These are phyloP conservation scores for Apis dorsata DNA, from an alignment of 1,140 invertebrate genomes.

Conservation along the genomic window DNA sequence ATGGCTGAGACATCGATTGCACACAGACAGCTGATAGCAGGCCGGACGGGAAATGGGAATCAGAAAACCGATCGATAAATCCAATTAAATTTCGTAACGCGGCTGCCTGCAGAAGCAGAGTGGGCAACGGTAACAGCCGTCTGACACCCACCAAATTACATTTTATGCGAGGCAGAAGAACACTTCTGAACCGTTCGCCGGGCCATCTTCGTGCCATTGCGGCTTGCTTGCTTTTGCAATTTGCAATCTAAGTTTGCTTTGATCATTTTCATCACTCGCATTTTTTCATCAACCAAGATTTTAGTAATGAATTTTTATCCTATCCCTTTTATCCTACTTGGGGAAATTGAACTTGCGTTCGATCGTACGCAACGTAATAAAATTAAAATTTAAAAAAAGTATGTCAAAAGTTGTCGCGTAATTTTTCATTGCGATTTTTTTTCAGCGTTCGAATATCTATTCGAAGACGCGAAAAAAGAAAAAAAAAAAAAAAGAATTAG, in stretches of 20 bases:
- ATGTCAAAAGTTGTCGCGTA: too few relatives aligned
- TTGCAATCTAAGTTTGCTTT: constrained; percentile 11
- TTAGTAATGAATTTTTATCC: too few relatives aligned
- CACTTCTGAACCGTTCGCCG: constrained; percentile 38
- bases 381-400: too few relatives aligned
- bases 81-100: constrained; percentile 77
- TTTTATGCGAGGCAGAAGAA: constrained; percentile 62
- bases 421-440: too few relatives aligned
- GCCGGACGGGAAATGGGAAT: constrained; percentile 71
- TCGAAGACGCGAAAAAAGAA: too few relatives aligned
- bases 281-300: not conserved
- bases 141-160: constrained; percentile 69
- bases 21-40: constrained; percentile 18
- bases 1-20: constrained; percentile 50
- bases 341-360: too few relatives aligned
- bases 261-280: not conserved
- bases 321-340: too few relatives aligned
- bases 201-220: constrained; percentile 29
- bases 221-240: constrained; percentile 33
- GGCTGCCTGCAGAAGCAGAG: constrained; percentile 40
- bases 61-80: constrained; percentile 77
- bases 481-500: too few relatives aligned
- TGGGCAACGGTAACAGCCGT: constrained; percentile 36
- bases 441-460: too few relatives aligned
- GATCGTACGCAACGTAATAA: too few relatives aligned